Base-by-base conservation (phyloP, 1,140 invertebrate species). In the Pinna nobilis region DNA sequence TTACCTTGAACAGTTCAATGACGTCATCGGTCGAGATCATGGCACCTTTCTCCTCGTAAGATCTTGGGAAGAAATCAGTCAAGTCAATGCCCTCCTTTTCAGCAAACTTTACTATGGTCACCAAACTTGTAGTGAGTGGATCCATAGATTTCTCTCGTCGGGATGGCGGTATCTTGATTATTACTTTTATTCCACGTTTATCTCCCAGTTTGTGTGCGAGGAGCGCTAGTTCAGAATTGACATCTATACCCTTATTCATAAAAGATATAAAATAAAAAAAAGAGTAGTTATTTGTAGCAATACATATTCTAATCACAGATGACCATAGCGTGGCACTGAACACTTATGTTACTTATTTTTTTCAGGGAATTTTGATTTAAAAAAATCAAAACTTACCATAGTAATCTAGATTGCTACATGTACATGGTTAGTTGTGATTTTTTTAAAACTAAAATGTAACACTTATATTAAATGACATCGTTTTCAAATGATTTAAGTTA, bases 171-270 rank as follows among this genome's bases (percentile, higher is more conserved):
- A 60, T 55, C 13, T 61, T 53, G 3, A 75, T 49, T 28, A 28
- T 37, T 18, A 75, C 67, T 18, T 41, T 59, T 37, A 75, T 53
- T 33, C 61, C 67, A 20, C 61, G 61, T 41, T 70, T 75, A 9
- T 37, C 60, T 32, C 60, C 63, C 44, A 75, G 30, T 59, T 53
- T 70, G 25, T 75, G 51, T 4, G 66, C 50, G 2, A 68, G 5
- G 15, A 69, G 50, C 18, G 67, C 35, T 5, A 75, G 59, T 30
- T 75, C 73, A 9, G 66, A 50, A n/a, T 75, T 49, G 32, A 65
- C 67, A 9, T 75, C 73, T 20, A 60, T 75, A 32, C 73, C 73
- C 73, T 75, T n/a, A n/a, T n/a, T n/a, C n/a, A n/a, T n/a, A n/a
- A n/a, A n/a, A n/a, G n/a, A n/a, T n/a, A n/a, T n/a, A n/a, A n/a